phyloP scores from a whole-genome alignment of 2,113 vertebrate species.

The Recurvirostra avosetta region DNA sequence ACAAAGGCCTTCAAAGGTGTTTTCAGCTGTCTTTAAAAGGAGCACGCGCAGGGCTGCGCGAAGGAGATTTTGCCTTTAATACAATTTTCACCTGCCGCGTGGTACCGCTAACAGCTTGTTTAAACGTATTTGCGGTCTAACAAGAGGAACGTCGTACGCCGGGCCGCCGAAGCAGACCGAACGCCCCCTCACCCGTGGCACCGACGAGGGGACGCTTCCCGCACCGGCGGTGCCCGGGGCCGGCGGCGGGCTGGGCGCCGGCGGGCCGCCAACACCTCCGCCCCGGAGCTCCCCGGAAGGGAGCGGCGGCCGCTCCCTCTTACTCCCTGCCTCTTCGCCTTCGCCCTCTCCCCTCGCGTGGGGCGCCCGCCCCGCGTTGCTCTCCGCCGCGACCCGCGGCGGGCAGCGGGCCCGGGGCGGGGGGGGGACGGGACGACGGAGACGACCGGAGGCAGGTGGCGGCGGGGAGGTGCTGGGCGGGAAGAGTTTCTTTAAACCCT shows the following conservation, averaged over 20 bases:
- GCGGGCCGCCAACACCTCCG: neutral
- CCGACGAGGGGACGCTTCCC: no score
- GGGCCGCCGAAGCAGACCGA: neutral
- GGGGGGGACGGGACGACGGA: no score
- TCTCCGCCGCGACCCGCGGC: neutral
- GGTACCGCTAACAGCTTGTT: no score
- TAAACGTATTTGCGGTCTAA: accelerated
- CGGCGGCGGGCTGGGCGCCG: no score
- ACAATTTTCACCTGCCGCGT: neutral
- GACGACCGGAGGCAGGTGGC: neutral
- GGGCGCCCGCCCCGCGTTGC: neutral
- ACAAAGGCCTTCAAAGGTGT: neutral
- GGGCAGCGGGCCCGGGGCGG: neutral
- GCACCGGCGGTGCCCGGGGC: no score
- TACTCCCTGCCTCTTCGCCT: neutral
- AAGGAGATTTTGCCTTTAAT: neutral
- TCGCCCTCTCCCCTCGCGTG: neutral
- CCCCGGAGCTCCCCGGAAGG: neutral
- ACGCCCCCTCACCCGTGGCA: accelerated
- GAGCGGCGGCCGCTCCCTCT: neutral
- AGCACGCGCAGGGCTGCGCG: accelerated
- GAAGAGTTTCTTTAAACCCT: no score
- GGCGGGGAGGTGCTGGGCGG: no score
- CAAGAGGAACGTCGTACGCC: accelerated
- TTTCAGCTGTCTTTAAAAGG: neutral